A percentile compares a stretch with the other conserved stretches of the same genome.
Evolutionary conservation across 1,140 invertebrate genomes (phyloP).

Genomic region (Ctenoplectra terminalis): DNA sequence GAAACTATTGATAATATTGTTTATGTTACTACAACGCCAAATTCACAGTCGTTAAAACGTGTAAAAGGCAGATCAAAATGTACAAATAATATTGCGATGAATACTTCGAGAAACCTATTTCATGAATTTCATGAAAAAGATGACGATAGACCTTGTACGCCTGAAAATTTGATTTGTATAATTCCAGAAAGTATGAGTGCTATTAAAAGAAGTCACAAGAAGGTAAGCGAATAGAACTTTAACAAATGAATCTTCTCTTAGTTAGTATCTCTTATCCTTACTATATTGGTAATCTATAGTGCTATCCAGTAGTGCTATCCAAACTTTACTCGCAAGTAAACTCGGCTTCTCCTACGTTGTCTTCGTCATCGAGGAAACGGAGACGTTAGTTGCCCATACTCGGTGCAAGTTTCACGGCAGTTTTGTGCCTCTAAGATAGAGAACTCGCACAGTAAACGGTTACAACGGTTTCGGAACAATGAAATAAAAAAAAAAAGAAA

Average conservation of each 20-base stretch:
- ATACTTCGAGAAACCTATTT: slow-evolving; percentile 77
- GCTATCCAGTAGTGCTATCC: not conserved
- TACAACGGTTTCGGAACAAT: no score
- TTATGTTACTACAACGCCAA: slow-evolving; percentile 59
- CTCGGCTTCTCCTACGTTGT: not conserved
- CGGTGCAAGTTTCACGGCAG: no score
- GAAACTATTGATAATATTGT: slow-evolving; percentile 70
- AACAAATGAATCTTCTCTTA: not conserved
- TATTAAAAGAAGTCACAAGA: slow-evolving; percentile 79
- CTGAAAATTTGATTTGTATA: slow-evolving; percentile 72
- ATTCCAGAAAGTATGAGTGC: slow-evolving; percentile 78
- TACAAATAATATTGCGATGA: slow-evolving; percentile 52
- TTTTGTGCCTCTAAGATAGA: no score
- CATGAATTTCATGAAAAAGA: slow-evolving; percentile 71
- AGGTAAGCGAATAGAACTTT: slow-evolving; percentile 68
- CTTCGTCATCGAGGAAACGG: not conserved
- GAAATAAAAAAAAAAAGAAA: no score
- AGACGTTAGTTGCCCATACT: no score
- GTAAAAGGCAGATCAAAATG: slow-evolving; percentile 22
- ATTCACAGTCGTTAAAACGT: slow-evolving; percentile 56
- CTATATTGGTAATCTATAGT: no score
- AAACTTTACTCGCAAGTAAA: no score
- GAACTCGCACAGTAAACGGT: no score
- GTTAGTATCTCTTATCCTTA: slow-evolving; percentile 12
- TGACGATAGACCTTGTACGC: slow-evolving; percentile 68